Evolutionary conservation across 2,888 invertebrate genomes (phyloP).

Genomic region (Zootermopsis nevadensis): DNA sequence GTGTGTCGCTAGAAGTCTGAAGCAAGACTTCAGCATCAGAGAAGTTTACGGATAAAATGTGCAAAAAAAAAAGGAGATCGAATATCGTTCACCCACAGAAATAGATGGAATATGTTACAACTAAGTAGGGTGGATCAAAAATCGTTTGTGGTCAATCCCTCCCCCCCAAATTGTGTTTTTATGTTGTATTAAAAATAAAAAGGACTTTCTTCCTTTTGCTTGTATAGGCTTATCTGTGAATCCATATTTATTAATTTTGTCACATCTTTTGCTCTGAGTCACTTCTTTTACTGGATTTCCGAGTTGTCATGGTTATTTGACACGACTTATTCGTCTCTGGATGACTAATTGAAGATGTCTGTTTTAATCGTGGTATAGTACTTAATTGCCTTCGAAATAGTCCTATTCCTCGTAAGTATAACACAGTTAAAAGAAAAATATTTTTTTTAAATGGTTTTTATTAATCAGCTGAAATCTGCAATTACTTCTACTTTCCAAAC

Average conservation of each 20-base stretch:
- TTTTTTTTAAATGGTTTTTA: too few species aligned
- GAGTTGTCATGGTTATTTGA: too few species aligned
- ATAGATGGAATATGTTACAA: neutral
- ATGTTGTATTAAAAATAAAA: neutral
- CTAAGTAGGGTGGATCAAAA: constrained; percentile 45
- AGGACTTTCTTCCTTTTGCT: neutral
- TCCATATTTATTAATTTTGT: neutral
- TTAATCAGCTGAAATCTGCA: too few species aligned
- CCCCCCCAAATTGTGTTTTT: neutral
- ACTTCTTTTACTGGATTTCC: too few species aligned
- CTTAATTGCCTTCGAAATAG: too few species aligned
- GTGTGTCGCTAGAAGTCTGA: neutral
- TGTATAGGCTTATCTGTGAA: neutral
- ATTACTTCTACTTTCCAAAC: too few species aligned
- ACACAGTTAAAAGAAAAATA: too few species aligned
- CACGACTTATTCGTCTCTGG: too few species aligned
- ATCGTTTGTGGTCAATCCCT: constrained; percentile 49
- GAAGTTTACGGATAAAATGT: neutral
- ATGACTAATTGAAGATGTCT: too few species aligned
- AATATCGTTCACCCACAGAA: neutral
- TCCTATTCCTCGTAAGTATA: too few species aligned
- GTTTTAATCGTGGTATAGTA: too few species aligned
- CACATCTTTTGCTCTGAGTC: too few species aligned
- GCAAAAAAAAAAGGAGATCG: neutral
- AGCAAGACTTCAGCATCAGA: neutral